phyloP scores from a whole-genome alignment of 2,797 vertebrate species.

The Trematocara caparti region DNA sequence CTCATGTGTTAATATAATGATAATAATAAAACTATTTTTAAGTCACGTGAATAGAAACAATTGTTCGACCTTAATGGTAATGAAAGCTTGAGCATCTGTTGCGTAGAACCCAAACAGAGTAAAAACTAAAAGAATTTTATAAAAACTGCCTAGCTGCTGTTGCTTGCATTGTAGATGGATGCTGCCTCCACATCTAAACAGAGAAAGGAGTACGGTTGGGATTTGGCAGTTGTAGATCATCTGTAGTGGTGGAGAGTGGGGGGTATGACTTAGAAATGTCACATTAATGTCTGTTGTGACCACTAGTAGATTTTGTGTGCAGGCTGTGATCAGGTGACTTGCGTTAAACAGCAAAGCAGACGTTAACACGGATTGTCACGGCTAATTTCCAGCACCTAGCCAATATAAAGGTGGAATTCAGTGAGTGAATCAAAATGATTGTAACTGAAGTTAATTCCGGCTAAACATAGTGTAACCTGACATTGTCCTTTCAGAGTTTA shows the following conservation, averaged over 20 bases:
- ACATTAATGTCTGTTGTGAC: not conserved
- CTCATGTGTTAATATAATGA: not conserved
- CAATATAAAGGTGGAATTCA: not conserved
- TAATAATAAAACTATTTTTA: not conserved
- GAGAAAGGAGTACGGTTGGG: not conserved
- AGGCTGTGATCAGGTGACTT: not conserved
- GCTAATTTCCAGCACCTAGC: not conserved
- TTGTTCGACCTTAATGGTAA: not conserved
- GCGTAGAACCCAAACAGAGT: not conserved
- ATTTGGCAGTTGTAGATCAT: not conserved
- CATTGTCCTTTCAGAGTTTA: not conserved
- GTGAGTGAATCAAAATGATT: not conserved
- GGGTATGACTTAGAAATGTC: not conserved
- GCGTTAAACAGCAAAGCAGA: not conserved
- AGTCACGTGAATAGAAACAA: not conserved
- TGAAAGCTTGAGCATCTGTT: not conserved
- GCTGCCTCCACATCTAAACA: not conserved
- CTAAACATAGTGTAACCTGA: not conserved
- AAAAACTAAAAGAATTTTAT: not conserved
- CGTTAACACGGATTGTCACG: not conserved
- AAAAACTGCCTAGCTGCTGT: not conserved
- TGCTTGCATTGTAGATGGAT: not conserved
- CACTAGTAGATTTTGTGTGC: not conserved
- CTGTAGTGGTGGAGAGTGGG: not conserved
- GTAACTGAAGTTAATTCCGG: not conserved